phyloP scores from a whole-genome alignment of 2,797 vertebrate species.

The Microctenopoma lineatum region DNA sequence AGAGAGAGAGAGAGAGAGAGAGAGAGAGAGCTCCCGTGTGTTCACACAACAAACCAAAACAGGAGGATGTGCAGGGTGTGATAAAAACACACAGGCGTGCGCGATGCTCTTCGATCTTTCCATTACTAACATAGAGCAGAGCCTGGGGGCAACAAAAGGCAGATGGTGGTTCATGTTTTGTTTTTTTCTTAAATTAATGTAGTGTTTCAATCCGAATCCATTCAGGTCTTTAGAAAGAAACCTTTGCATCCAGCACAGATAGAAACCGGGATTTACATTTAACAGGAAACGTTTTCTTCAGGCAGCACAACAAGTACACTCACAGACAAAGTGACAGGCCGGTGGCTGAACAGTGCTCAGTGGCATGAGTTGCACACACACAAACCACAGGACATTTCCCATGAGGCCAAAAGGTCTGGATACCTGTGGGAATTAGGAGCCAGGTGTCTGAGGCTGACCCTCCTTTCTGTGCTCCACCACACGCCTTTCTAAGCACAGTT shows the following conservation, averaged over 20 bases:
- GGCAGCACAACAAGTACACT: background rate
- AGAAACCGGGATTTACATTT: background rate
- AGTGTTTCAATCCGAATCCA: too few relatives aligned
- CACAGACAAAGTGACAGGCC: conserved; percentile 12
- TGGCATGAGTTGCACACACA: conserved; percentile 16
- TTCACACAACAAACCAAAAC: background rate
- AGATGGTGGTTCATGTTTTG: too few relatives aligned
- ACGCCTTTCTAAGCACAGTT: conserved; percentile 29
- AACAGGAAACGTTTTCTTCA: too few relatives aligned
- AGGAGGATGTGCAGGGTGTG: background rate
- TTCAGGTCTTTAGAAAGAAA: too few relatives aligned
- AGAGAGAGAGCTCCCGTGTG: conserved; percentile 7
- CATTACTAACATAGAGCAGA: too few relatives aligned
- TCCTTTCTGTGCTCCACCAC: conserved; percentile 55
- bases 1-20: background rate
- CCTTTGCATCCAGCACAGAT: background rate
- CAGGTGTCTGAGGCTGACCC: conserved; percentile 66
- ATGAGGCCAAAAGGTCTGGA: conserved; percentile 49
- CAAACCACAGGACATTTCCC: conserved; percentile 48
- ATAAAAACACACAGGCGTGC: background rate
- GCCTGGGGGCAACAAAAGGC: too few relatives aligned
- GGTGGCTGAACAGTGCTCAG: background rate
- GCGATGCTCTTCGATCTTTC: too few relatives aligned
- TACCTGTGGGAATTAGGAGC: conserved; percentile 67
- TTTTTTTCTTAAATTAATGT: too few relatives aligned